These are phyloP conservation scores for Pterocles gutturalis DNA, from an alignment of 2,113 vertebrate species.

Conservation along the genomic window DNA sequence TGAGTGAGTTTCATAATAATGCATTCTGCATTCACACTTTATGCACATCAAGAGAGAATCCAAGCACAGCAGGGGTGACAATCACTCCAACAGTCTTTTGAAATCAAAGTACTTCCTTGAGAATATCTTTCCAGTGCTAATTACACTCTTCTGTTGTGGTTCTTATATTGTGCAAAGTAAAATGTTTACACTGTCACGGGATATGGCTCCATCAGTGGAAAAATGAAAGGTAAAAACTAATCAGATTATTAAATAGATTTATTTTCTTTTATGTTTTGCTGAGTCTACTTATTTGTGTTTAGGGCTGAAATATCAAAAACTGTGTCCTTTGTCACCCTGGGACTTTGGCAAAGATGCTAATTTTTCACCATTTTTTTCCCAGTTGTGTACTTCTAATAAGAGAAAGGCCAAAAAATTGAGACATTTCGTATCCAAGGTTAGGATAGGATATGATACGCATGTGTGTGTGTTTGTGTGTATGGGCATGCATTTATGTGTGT, in stretches of 20 bases:
- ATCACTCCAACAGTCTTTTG: slow-evolving; percentile 50
- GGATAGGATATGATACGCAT: not conserved
- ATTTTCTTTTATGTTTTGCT: not conserved
- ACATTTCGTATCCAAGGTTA: not conserved
- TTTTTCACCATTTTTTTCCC: not conserved
- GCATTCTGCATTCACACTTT: slow-evolving; percentile 40
- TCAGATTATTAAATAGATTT: slow-evolving; percentile 13
- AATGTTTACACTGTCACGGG: slow-evolving; percentile 53
- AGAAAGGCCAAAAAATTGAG: not conserved
- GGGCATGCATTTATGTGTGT: not conserved
- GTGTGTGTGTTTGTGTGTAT: not conserved
- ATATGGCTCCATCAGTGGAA: not conserved
- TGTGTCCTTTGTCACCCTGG: not conserved
- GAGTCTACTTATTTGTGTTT: not conserved
- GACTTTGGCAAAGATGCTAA: not conserved
- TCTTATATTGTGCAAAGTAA: slow-evolving; percentile 29
- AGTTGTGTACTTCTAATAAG: not conserved
- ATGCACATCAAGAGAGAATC: slow-evolving; percentile 59
- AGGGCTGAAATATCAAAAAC: not conserved
- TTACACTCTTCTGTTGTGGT: slow-evolving; percentile 38
- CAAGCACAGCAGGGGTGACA: slow-evolving; percentile 56
- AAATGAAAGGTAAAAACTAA: not conserved
- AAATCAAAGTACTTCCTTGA: slow-evolving; percentile 62
- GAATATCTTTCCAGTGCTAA: slow-evolving; percentile 34
- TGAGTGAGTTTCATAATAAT: slow-evolving; percentile 55